Evolutionary conservation across 2,113 vertebrate genomes (phyloP).

Genomic region (Leptosomus discolor): DNA sequence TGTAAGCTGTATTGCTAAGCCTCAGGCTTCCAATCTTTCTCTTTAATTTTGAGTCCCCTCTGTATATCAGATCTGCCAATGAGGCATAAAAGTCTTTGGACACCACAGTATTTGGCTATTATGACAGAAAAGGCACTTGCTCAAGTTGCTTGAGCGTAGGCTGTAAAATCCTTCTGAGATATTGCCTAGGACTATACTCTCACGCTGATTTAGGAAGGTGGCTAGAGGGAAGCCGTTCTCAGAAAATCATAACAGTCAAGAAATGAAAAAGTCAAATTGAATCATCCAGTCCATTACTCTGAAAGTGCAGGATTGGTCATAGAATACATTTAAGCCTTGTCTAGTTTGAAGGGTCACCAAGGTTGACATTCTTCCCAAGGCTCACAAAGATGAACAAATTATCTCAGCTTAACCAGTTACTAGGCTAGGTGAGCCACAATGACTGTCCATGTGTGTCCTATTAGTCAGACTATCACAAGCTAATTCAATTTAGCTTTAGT

Average conservation of each 20-base stretch:
- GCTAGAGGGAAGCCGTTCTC: not conserved
- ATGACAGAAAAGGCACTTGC: not conserved
- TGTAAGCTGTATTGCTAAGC: not conserved
- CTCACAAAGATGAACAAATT: not conserved
- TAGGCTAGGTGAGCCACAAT: not conserved
- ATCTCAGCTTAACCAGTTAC: not conserved
- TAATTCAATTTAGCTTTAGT: slow-evolving; percentile 21
- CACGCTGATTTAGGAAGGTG: not conserved
- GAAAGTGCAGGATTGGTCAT: not conserved
- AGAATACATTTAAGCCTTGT: not conserved
- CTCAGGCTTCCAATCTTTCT: not conserved
- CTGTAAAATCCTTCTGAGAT: not conserved
- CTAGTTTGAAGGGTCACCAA: not conserved
- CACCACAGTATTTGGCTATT: not conserved
- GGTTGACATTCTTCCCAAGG: not conserved
- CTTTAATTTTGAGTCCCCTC: not conserved
- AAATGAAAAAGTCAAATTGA: not conserved
- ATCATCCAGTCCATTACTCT: not conserved
- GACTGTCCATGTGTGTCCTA: not conserved
- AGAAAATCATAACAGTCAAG: not conserved
- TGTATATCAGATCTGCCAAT: not conserved
- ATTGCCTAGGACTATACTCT: accelerated
- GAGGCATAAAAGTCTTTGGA: not conserved
- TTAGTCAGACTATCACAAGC: not conserved
- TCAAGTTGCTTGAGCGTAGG: not conserved